These are phyloP conservation scores for Podiceps cristatus DNA, from an alignment of 2,113 vertebrate species.

Conservation along the genomic window DNA sequence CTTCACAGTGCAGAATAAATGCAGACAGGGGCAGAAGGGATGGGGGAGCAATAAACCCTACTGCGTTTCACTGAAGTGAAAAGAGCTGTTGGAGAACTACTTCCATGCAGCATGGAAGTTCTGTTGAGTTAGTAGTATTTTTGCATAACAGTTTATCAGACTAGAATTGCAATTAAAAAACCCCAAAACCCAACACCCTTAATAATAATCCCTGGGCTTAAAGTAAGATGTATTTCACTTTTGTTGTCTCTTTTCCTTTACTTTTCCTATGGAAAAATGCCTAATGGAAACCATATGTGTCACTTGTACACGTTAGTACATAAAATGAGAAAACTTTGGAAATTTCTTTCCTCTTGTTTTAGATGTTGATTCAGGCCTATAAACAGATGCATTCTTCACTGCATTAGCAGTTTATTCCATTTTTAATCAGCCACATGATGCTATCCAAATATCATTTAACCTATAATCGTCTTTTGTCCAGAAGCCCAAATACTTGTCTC, in stretches of 20 bases:
- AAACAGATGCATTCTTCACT: conserved; percentile 8
- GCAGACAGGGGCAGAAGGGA: not conserved
- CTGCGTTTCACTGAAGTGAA: not conserved
- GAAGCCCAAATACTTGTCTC: not conserved
- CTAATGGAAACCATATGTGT: not conserved
- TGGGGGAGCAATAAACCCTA: not conserved
- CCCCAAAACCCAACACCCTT: not conserved
- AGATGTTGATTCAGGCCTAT: not conserved
- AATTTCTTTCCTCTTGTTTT: not conserved
- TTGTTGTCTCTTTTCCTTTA: not conserved
- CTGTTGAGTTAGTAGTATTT: not conserved
- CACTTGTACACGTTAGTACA: not conserved
- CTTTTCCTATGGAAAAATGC: not conserved
- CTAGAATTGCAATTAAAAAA: not conserved
- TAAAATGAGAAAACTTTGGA: not conserved
- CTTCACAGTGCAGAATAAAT: not conserved
- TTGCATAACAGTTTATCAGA: not conserved
- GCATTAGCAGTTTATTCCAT: conserved; percentile 3
- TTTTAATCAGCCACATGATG: conserved; percentile 28
- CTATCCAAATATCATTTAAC: conserved; percentile 21
- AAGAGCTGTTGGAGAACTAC: not conserved
- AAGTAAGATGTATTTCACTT: not conserved
- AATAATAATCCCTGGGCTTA: not conserved
- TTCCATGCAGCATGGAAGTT: not conserved
- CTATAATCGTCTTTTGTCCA: not conserved